Evolutionary conservation across 2,113 vertebrate genomes (phyloP), one percentile per base, ranked within the genome.

Genomic region (Mus pahari): DNA sequence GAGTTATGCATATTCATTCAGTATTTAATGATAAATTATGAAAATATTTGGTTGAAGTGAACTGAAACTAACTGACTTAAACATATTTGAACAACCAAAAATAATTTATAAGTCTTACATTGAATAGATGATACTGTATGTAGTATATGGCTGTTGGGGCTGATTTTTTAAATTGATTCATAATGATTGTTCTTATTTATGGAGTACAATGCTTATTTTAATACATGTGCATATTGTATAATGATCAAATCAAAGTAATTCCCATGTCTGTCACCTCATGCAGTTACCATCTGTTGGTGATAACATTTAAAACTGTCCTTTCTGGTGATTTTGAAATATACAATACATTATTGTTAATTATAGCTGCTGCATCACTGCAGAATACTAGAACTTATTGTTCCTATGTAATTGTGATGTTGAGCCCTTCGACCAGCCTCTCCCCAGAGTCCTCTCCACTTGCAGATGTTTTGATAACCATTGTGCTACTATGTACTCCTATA

Each of bases 21-120:
- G 36, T 92, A 91, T 89, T 93, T 71, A 87, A 74, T 45, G 28
- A 74, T 71, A 64, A 90, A 90, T 24, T 14, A 89, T 84, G 68
- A 94, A 84, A 96, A 94, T 90, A 92, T 81, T 96, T 87, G n/a
- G 7, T 74, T 77, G 45, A 93, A 26, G 42, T 48, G 13, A 91
- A 89, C 33, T 48, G 45, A 96, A 83, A 62, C 50, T 87, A 75
- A 78, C 58, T 79, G 68, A 96, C 39, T 82, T 74, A 31, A 53
- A 55, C 77, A 22, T 31, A 17, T 55, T 39, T 42, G n/a, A 22
- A 5, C 33, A 12, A 68, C 50, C 36, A 55, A 36, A 92, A 70
- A 53, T 42, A 45, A 73, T 55, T 39, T 24, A 12, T 6, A 7
- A 66, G 4, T 75, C 24, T 19, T 24, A 22, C 14, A 22, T n/a